phyloP scores from a whole-genome alignment of 2,888 invertebrate genomes.

The Dinocampus coccinellae region DNA sequence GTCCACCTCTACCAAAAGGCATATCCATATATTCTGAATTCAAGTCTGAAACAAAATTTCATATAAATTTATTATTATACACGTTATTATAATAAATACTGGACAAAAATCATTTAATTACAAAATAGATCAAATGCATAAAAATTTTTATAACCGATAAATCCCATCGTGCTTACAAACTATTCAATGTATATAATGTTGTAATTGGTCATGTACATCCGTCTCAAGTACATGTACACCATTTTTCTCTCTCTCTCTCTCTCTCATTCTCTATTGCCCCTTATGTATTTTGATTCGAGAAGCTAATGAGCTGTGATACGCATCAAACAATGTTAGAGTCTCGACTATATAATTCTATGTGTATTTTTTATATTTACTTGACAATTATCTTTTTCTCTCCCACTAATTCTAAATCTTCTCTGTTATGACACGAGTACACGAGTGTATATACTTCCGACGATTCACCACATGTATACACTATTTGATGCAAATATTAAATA shows the following conservation, averaged over 20 bases:
- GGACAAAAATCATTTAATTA: no score
- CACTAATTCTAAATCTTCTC: background rate
- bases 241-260: slow-evolving; percentile 47
- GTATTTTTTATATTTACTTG: background rate
- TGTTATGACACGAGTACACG: no score
- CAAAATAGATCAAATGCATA: background rate
- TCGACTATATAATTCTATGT: slow-evolving; percentile 26
- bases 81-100: no score
- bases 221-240: slow-evolving; percentile 32
- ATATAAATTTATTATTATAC: background rate
- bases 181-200: slow-evolving; percentile 67
- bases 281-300: slow-evolving; percentile 62
- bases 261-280: no score
- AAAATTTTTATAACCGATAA: slow-evolving; percentile 28
- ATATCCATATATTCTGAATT: slow-evolving; percentile 90
- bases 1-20: slow-evolving; percentile 82
- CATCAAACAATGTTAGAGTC: slow-evolving; percentile 62
- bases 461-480: no score
- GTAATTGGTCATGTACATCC: slow-evolving; percentile 65
- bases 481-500: no score
- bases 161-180: slow-evolving; percentile 62
- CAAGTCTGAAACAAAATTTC: slow-evolving; percentile 74
- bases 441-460: slow-evolving; percentile 6
- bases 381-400: background rate
- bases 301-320: slow-evolving; percentile 68